Evolutionary conservation across 64 coral and sea anemone genomes (phyloP).

Genomic region (Acropora tenuis): DNA sequence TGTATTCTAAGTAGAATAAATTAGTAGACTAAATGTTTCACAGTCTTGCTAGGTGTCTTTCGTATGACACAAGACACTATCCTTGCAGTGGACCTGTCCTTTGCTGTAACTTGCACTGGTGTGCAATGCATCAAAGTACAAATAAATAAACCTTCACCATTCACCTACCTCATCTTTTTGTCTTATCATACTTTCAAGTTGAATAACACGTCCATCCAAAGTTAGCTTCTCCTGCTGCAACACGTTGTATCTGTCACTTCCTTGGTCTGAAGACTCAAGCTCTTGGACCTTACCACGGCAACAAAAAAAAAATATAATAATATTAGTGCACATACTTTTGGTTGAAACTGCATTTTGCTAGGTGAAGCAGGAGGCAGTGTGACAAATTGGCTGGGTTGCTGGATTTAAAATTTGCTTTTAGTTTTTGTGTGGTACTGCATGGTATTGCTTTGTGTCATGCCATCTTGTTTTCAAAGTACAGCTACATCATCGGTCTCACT

Average conservation of each 20-base stretch:
- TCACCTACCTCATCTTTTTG: slow-evolving; percentile 77
- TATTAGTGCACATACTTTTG: too few relatives aligned
- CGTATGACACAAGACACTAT: neutral
- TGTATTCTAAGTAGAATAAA: neutral
- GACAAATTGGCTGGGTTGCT: too few relatives aligned
- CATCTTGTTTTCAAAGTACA: too few relatives aligned
- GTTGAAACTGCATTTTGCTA: too few relatives aligned
- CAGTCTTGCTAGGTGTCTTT: neutral
- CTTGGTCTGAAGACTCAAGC: slow-evolving; percentile 49
- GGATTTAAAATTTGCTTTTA: too few relatives aligned
- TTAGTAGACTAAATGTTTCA: neutral
- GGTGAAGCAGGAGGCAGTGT: too few relatives aligned
- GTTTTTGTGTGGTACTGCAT: too few relatives aligned
- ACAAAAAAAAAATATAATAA: neutral
- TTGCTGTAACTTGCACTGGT: neutral
- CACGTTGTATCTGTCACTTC: slow-evolving; percentile 54
- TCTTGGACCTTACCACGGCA: slow-evolving; percentile 65
- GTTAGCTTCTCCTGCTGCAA: slow-evolving; percentile 80
- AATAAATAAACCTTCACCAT: neutral
- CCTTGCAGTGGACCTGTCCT: neutral
- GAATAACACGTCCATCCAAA: slow-evolving; percentile 71
- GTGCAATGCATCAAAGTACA: neutral
- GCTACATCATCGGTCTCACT: too few relatives aligned
- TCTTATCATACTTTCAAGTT: slow-evolving; percentile 72
- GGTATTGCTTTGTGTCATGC: too few relatives aligned